These are phyloP conservation scores for Coluber constrictor DNA, from an alignment of 2,797 vertebrate genomes.

Conservation along the genomic window DNA sequence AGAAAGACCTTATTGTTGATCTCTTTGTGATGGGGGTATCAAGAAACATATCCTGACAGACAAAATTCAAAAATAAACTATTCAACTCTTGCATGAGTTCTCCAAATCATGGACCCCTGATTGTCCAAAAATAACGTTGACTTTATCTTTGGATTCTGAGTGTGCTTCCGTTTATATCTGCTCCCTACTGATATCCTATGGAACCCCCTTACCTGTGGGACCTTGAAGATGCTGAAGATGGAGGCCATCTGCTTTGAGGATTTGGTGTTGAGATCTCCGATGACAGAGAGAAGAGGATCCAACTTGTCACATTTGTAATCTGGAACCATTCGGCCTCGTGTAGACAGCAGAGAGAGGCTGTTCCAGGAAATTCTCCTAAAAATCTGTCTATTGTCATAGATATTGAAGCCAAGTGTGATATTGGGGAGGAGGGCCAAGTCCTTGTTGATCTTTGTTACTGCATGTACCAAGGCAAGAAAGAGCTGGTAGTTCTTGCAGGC, in stretches of 20 bases:
- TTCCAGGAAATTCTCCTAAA: not conserved
- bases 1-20: too few species aligned
- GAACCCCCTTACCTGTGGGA: not conserved
- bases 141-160: not conserved
- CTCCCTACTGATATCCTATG: not conserved
- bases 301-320: not conserved
- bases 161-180: not conserved
- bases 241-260: not conserved
- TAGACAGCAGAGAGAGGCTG: not conserved
- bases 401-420: not conserved
- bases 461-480: too few species aligned
- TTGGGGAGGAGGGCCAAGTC: not conserved
- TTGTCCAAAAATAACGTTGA: not conserved
- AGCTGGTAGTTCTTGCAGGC: too few species aligned
- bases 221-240: not conserved
- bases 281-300: not conserved
- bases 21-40: too few species aligned
- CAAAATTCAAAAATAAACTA: too few species aligned
- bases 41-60: too few species aligned
- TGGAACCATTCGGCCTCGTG: not conserved
- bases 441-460: not conserved
- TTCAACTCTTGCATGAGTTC: too few species aligned
- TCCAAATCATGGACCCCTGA: too few species aligned
- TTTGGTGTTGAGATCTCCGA: not conserved
- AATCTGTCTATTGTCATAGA: not conserved